These are phyloP conservation scores for Platalea minor DNA, from an alignment of 2,797 vertebrate genomes.

Conservation along the genomic window DNA sequence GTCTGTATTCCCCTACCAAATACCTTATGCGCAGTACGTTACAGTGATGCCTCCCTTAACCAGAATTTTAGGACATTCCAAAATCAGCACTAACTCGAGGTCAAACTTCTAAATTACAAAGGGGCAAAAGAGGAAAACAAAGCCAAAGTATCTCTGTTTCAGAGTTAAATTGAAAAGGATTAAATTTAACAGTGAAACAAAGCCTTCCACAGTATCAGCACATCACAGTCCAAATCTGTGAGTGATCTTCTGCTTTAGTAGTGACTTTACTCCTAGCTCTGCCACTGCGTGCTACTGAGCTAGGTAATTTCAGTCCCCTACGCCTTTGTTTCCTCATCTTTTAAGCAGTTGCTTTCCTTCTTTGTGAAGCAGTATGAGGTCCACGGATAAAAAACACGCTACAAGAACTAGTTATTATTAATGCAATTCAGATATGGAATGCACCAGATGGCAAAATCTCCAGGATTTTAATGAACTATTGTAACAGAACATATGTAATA, in stretches of 20 bases:
- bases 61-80: background rate
- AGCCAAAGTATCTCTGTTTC: background rate
- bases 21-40: background rate
- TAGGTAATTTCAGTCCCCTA: background rate
- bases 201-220: background rate
- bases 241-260: background rate
- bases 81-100: background rate
- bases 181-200: background rate
- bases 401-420: conserved; percentile 60
- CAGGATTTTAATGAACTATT: conserved; percentile 67
- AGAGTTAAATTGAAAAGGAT: background rate
- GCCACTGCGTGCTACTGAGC: background rate
- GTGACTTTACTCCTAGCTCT: background rate
- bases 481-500: conserved; percentile 71
- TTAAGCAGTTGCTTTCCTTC: background rate
- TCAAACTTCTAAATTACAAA: background rate
- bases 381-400: conserved; percentile 35
- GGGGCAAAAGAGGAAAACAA: background rate
- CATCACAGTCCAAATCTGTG: background rate
- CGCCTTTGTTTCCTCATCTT: background rate
- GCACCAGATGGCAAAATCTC: conserved; percentile 64
- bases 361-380: conserved; percentile 46
- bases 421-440: conserved; percentile 55
- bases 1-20: background rate
- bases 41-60: background rate